Evolutionary conservation across 2,113 vertebrate species (phyloP), one percentile per base, ranked within the genome.

Genomic region (Tragulus kanchil): DNA sequence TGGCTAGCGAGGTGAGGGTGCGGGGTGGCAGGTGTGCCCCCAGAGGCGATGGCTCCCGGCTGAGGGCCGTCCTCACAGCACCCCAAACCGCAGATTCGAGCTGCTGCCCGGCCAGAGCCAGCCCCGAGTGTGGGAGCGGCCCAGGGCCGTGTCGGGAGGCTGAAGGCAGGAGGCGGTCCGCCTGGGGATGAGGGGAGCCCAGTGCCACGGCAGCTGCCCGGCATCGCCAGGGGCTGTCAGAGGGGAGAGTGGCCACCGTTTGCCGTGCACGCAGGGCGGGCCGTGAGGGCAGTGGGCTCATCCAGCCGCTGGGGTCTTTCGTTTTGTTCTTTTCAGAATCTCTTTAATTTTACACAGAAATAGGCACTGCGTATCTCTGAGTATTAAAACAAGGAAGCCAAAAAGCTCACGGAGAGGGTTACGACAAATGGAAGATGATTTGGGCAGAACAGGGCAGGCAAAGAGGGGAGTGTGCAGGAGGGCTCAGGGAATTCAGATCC

Each of bases 241-340:
- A 26, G 45, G 56, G 45, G 21, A 58, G 73, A 23, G 48, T 6
- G 28, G 28, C 56, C 13, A 28, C 56, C 42, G 28, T 0, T 36
- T 59, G 58, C 54, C 71, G 36, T 36, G 16, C 13, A 8, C 50
- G 13, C n/a, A 25, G 73, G 52, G 23, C 11, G n/a, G 61, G 8
- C 73, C n/a, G 26, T n/a, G 73, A 58, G 50, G 64, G 59, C 56
- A 2, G 15, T 36, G 42, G 25, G 25, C 59, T 67, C 50, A 6
- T 85, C 7, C 45, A 31, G 14, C n/a, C n/a, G 81, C 58, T 75
- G 56, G 25, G 62, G 13, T 10, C 56, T 21, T 85, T 75, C 64
- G 8, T 61, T 61, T 54, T 71, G 31, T 90, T 79, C 82, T 82
- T 85, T 65, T 26, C 95, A 88, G 58, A 96, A 36, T 54, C 17